Evolutionary conservation across 2,888 invertebrate species (phyloP).

Genomic region (Acleris sparsana): DNA sequence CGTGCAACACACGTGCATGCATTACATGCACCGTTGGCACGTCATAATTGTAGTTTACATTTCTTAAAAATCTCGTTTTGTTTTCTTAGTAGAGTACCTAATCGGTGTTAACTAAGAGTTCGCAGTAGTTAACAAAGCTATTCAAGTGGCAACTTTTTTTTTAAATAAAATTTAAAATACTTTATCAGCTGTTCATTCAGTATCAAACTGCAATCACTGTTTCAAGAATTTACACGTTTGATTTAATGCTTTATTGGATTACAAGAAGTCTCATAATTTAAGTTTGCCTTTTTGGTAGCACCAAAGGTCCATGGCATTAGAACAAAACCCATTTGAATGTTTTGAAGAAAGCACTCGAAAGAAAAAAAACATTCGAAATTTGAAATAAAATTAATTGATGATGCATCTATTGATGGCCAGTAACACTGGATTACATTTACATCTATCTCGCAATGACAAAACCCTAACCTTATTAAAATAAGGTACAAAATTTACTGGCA

Average conservation of each 20-base stretch:
- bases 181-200: too few species aligned
- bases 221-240: too few species aligned
- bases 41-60: slow-evolving; percentile 19
- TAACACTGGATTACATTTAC: slow-evolving; percentile 7
- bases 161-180: too few species aligned
- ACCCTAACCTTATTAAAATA: neutral
- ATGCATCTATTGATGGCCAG: slow-evolving; percentile 47
- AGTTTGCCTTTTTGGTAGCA: slow-evolving; percentile 2
- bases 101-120: neutral
- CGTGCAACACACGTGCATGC: slow-evolving; percentile 13
- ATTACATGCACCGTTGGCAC: slow-evolving; percentile 17
- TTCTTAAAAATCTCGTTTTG: slow-evolving; percentile 6
- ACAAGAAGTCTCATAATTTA: too few species aligned
- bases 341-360: slow-evolving; percentile 39
- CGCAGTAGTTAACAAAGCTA: too few species aligned
- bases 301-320: slow-evolving; percentile 43
- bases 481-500: slow-evolving; percentile 12
- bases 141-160: too few species aligned
- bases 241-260: too few species aligned
- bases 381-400: slow-evolving; percentile 59
- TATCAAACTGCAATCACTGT: too few species aligned
- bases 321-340: slow-evolving; percentile 37
- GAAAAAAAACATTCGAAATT: slow-evolving; percentile 46
- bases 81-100: neutral
- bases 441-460: neutral